Evolutionary conservation across 2,888 invertebrate genomes (phyloP).

Genomic region (Hetaerina titia): DNA sequence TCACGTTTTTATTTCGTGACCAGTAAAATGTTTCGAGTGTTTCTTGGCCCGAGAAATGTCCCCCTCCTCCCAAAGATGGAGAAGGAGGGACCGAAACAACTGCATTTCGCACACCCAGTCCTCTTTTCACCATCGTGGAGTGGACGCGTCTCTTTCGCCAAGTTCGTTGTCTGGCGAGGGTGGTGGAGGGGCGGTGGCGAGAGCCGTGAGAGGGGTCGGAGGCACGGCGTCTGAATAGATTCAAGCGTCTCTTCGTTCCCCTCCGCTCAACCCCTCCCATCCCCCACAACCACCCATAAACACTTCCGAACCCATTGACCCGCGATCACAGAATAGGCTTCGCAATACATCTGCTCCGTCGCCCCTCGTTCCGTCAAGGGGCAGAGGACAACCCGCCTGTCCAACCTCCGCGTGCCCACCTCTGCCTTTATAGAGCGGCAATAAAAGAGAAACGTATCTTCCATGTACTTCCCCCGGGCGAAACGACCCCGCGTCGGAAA

Average conservation of each 20-base stretch:
- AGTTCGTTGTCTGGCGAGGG: background rate
- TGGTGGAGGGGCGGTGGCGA: background rate
- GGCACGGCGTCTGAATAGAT: background rate
- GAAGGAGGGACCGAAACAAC: background rate
- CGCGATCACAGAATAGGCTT: constrained; percentile 16
- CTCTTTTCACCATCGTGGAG: background rate
- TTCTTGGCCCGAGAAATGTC: background rate
- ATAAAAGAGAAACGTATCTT: background rate
- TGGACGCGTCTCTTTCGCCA: background rate
- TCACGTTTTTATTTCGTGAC: too few species aligned
- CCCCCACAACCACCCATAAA: constrained; percentile 10
- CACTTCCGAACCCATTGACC: constrained; percentile 33
- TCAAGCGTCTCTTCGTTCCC: background rate
- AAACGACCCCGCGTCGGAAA: background rate
- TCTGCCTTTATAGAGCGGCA: background rate
- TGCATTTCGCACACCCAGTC: background rate
- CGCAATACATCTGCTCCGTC: background rate
- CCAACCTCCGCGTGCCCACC: background rate
- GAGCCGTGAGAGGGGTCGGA: background rate
- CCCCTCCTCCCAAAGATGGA: background rate
- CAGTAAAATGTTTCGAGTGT: too few species aligned
- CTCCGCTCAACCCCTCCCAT: background rate
- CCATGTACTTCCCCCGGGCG: background rate
- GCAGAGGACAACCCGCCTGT: background rate
- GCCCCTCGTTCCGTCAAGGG: constrained; percentile 1